These are phyloP conservation scores for Bombus pyrosoma DNA, from an alignment of 1,140 invertebrate genomes.

Conservation along the genomic window DNA sequence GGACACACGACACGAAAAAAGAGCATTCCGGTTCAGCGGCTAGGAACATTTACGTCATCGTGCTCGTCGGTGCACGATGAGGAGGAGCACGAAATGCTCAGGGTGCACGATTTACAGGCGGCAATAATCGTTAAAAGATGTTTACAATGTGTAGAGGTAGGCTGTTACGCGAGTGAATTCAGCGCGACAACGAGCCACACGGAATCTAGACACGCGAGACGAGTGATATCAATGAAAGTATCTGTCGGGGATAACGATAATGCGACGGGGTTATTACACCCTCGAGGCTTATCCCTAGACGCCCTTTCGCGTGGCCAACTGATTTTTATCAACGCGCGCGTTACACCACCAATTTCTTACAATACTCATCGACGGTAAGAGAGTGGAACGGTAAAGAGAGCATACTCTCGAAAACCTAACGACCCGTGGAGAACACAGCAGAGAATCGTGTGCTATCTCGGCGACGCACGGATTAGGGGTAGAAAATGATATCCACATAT, in stretches of 20 bases:
- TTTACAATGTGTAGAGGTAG: conserved; percentile 13
- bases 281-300: conserved; percentile 29
- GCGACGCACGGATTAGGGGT: conserved; percentile 42
- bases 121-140: conserved; percentile 33
- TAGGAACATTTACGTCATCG: background rate
- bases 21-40: background rate
- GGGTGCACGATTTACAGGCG: conserved; percentile 4
- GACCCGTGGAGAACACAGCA: conserved; percentile 29
- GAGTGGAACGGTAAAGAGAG: background rate
- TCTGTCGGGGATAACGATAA: conserved; percentile 54
- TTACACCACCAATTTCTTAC: conserved; percentile 56
- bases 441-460: background rate
- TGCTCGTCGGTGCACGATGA: background rate
- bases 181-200: conserved; percentile 23
- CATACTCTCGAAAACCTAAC: conserved; percentile 53
- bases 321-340: conserved; percentile 65
- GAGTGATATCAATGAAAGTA: conserved; percentile 36
- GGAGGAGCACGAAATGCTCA: background rate
- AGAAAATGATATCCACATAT: conserved; percentile 39
- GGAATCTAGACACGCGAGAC: conserved; percentile 25
- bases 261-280: conserved; percentile 44
- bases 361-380: conserved; percentile 37
- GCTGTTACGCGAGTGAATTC: background rate
- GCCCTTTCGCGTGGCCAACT: conserved; percentile 58
- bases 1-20: background rate